phyloP scores from a whole-genome alignment of 2,113 vertebrate species.

The Labeo catla region DNA sequence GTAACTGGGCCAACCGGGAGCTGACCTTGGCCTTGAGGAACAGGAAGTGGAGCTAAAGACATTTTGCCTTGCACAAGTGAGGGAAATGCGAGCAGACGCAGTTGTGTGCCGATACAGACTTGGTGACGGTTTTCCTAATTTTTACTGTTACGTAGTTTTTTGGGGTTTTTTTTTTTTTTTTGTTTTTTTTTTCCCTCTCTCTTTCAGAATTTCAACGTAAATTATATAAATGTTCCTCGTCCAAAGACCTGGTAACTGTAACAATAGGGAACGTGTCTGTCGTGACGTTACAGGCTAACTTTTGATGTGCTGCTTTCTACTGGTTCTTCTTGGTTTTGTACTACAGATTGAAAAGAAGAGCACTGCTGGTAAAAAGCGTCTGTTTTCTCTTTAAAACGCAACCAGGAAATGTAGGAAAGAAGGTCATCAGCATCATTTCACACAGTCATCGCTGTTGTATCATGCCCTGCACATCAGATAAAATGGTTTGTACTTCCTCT shows the following conservation, averaged over 20 bases:
- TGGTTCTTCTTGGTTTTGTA: slow-evolving; percentile 41
- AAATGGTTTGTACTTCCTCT: background rate
- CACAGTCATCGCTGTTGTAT: background rate
- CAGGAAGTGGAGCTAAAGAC: slow-evolving; percentile 20
- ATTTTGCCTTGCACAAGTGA: slow-evolving; percentile 1
- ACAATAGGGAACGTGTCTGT: slow-evolving; percentile 49
- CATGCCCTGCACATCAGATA: slow-evolving; percentile 14
- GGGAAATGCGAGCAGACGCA: background rate
- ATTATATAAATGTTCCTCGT: slow-evolving; percentile 54
- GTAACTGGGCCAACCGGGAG: background rate
- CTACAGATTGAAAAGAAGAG: slow-evolving; percentile 3
- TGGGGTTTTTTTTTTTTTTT: slow-evolving; percentile 48
- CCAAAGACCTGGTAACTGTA: slow-evolving; percentile 44
- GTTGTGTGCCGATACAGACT: slow-evolving; percentile 34
- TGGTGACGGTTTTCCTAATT: slow-evolving; percentile 43
- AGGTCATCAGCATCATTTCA: background rate
- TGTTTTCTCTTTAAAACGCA: background rate
- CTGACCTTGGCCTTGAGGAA: slow-evolving; percentile 8
- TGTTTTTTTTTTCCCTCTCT: slow-evolving; percentile 30
- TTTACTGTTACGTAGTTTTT: slow-evolving; percentile 60
- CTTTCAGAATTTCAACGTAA: slow-evolving; percentile 48
- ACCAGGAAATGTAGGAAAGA: background rate
- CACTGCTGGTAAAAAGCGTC: too few relatives aligned
- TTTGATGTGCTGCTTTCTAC: slow-evolving; percentile 52
- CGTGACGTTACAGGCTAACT: slow-evolving; percentile 51